Base-by-base conservation (phyloP, 1,140 invertebrate genomes). In the Diuraphis noxia region DNA sequence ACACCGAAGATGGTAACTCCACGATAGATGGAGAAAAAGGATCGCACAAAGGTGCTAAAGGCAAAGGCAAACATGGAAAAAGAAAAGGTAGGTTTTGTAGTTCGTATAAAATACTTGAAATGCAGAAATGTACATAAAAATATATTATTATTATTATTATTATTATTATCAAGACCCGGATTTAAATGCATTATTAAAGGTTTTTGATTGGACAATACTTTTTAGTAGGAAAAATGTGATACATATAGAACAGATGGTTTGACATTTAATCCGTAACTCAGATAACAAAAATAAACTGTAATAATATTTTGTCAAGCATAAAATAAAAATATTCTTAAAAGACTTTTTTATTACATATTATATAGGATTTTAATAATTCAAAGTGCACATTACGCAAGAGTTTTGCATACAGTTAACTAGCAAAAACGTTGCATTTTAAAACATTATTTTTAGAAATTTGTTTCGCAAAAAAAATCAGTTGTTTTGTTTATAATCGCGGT, bases 61-160 rank as follows among this genome's bases (percentile, higher is more conserved):
- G 43, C 38, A 91, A 91, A 91, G 89, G 89, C n/a, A 91, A 91
- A 52, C 89, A 91, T 21, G 72, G 72, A 36, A 91, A 91, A 91
- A 43, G 89, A 38, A 91, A 91, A 91, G 89, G 89, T 91, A 81
- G 56, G 30, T 72, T 72, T n/a, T 72, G 7, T 72, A 72, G n/a
- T 72, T 34, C 21, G 21, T 21, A 49, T 49, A 21, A 49, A 72
- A 34, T 72, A 17, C 30, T 72, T 30, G 30, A 17, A 1, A 63
- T n/a, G 17, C n/a, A 63, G 0, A 63, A n/a, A n/a, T 63, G 34
- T n/a, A 72, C 34, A 17, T 30, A 30, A 30, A 10, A 46, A 46
- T 46, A 46, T 46, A 17, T 46, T 46, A 46, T 46, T 46, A 13
- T 46, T 46, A 46, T 46, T 46, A 46, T 30, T 23, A 21, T 49